Base-by-base conservation (phyloP, 1,140 invertebrate species). In the Muscidifurax raptorellus region DNA sequence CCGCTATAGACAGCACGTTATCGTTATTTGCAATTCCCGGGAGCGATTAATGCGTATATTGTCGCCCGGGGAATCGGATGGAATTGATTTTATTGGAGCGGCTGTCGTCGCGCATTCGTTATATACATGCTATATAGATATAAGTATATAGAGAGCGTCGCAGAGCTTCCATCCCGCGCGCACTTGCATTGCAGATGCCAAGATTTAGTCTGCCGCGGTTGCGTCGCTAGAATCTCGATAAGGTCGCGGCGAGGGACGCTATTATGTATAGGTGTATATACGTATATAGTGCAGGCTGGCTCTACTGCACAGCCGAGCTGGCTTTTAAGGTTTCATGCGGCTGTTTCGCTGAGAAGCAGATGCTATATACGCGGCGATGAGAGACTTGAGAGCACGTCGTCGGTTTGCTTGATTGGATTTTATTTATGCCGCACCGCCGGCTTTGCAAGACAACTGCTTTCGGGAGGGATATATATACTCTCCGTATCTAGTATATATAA, bases 121-220 rank as follows among this genome's bases (percentile, higher is more conserved):
- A 69, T 77, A 77, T 44, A n/a, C 64, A n/a, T n/a, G n/a, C n/a
- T n/a, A n/a, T n/a, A n/a, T n/a, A n/a, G n/a, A n/a, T n/a, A n/a
- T n/a, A n/a, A n/a, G n/a, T n/a, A n/a, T n/a, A n/a, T n/a, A 13
- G 36, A 40, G 36, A 40, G 36, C 36, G 36, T 40, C 44, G 44
- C 13, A 1, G 7, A 47, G 18, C 67, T 80, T n/a, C n/a, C n/a
- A n/a, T n/a, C n/a, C n/a, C n/a, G n/a, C n/a, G n/a, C n/a, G n/a
- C 32, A 75, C 83, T 84, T 84, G 83, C 83, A 84, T 75, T 84
- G 77, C 83, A 84, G 82, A 84, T 84, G 32, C 18, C 69, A 80
- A 84, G 82, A 84, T 84, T 79, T 84, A 84, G 30, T 80, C 52
- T 28, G 22, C 75, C 71, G 15, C 69, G 18, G n/a, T 32, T 44